Conservation (phyloP, 1,140 invertebrate genomes). For the Heliconius hermathena region DNA sequence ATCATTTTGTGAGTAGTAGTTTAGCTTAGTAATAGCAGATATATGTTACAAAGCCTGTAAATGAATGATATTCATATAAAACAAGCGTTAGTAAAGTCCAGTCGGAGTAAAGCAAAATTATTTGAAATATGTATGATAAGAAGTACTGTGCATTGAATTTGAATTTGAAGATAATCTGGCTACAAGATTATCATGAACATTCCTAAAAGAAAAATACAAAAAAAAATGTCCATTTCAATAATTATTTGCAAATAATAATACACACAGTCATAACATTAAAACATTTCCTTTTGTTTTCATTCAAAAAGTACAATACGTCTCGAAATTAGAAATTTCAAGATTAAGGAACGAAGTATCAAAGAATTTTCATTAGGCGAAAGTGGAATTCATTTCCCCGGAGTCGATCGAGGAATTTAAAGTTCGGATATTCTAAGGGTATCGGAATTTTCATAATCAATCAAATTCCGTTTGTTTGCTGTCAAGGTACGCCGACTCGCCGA, state of each 20-base stretch:
- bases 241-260: background rate
- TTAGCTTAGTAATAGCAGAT: too few species aligned
- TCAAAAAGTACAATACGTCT: conserved; percentile 36
- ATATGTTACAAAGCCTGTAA: too few species aligned
- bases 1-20: background rate
- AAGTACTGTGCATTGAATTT: too few species aligned
- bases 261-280: background rate
- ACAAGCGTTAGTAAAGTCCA: too few species aligned
- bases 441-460: conserved; percentile 52
- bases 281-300: conserved; percentile 33
- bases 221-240: background rate
- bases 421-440: conserved; percentile 46
- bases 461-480: conserved; percentile 42
- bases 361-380: conserved; percentile 53
- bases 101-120: too few species aligned
- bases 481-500: conserved; percentile 29
- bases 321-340: conserved; percentile 42
- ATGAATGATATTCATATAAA: too few species aligned
- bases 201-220: background rate
- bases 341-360: conserved; percentile 44
- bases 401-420: conserved; percentile 45
- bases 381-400: conserved; percentile 49
- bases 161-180: too few species aligned
- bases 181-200: too few species aligned
- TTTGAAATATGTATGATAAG: too few species aligned